Percentiles rank a stretch among this genome's conserved stretches.
Conservation (phyloP, 2,113 vertebrate species). For the Osmerus mordax region DNA sequence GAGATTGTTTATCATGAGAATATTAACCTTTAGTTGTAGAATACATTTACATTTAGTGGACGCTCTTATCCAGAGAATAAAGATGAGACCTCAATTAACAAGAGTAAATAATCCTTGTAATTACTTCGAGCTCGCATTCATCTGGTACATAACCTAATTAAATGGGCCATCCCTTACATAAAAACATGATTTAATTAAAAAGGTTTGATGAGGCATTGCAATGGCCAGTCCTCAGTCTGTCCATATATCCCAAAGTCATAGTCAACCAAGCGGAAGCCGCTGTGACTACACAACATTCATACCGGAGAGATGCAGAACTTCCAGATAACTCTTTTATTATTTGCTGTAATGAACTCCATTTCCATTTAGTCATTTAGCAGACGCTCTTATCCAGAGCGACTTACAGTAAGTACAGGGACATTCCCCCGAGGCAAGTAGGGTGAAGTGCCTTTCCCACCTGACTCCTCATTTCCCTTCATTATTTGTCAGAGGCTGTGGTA, state of each 20-base stretch:
- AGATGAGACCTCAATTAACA: constrained; percentile 74
- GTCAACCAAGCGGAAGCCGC: background rate
- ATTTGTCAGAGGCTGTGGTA: constrained; percentile 33
- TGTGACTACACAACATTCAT: too few relatives aligned
- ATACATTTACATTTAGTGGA: too few relatives aligned
- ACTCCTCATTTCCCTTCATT: constrained; percentile 40
- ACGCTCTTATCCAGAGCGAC: too few relatives aligned
- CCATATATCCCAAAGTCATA: background rate
- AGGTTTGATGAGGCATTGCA: constrained; percentile 52
- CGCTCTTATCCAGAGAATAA: too few relatives aligned
- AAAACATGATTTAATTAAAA: constrained; percentile 70
- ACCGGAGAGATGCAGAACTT: too few relatives aligned
- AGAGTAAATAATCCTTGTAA: constrained; percentile 80
- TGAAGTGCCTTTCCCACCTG: too few relatives aligned
- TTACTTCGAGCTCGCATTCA: constrained; percentile 70
- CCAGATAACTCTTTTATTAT: constrained; percentile 18
- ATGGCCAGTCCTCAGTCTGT: constrained; percentile 28
- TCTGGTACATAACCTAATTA: constrained; percentile 72
- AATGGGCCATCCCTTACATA: constrained; percentile 73
- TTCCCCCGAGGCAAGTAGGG: too few relatives aligned
- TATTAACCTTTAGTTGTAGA: constrained; percentile 75
- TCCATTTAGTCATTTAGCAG: too few relatives aligned
- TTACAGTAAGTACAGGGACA: too few relatives aligned
- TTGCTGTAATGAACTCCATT: constrained; percentile 26
- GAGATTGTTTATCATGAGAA: constrained; percentile 67